Percentiles rank a stretch among this genome's conserved stretches.
Evolutionary conservation across 2,797 vertebrate genomes (phyloP).

Genomic region (Crenichthys baileyi): DNA sequence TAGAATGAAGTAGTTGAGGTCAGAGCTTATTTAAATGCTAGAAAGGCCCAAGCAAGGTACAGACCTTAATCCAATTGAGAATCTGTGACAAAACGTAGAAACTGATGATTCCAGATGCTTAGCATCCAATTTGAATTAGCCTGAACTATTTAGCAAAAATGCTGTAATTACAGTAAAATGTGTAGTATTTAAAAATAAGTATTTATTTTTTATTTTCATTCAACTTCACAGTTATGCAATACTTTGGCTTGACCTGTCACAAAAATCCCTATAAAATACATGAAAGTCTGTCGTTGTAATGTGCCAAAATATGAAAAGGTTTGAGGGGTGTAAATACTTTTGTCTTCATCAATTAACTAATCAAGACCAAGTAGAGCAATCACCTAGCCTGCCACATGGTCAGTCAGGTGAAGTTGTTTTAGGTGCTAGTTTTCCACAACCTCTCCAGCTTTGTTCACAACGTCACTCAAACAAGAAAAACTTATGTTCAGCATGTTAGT

Average conservation of each 20-base stretch:
- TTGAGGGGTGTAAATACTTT: not conserved
- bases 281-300: not conserved
- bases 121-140: not conserved
- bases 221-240: no score
- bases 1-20: not conserved
- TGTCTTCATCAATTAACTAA: not conserved
- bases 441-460: not conserved
- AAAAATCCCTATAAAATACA: not conserved
- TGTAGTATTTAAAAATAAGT: no score
- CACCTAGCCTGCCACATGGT: not conserved
- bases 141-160: not conserved
- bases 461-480: not conserved
- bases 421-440: not conserved
- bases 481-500: not conserved
- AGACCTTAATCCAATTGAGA: not conserved
- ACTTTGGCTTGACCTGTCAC: not conserved
- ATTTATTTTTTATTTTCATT: no score
- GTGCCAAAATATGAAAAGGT: not conserved
- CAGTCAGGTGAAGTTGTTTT: not conserved
- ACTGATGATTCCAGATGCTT: not conserved
- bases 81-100: not conserved
- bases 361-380: not conserved
- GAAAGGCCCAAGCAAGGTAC: not conserved
- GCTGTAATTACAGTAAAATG: not conserved
- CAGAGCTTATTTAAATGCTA: not conserved